Evolutionary conservation across 1,140 invertebrate genomes (phyloP), one percentile per base, ranked within the genome.

Genomic region (Campoletis sonorensis): DNA sequence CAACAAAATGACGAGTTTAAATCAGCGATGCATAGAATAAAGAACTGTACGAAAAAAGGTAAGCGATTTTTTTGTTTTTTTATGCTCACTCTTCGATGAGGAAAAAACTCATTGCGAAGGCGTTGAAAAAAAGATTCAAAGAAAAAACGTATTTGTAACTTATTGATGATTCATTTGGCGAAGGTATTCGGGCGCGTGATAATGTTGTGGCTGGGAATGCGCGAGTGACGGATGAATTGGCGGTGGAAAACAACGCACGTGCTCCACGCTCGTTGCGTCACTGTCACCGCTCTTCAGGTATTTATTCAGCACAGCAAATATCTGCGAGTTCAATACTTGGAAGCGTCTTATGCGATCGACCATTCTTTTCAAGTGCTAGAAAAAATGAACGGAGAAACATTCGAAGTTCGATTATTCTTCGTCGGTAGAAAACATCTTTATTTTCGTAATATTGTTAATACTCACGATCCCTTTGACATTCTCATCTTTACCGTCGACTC

Each of bases 311-410:
- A 98, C 97, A 23, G 98, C 97, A 93, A 99, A 99, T 81, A 99
- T 99, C 93, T 99, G 98, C 70, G 98, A 99, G 92, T 99, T 99
- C 61, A 99, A 93, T 80, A 99, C 98, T 93, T 99, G 98, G 92
- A 99, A 99, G 79, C 98, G 95, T 75, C 98, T 94, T 86, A 99
- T 99, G 83, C 99, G 94, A 92, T 99, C 98, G 70, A 99, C 98
- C 97, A 99, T 99, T 80, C 96, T 94, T 88, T 99, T 99, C 84
- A 99, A 92, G 85, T 97, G 96, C 98, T 99, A 89, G 30, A 93
- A 93, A 84, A 67, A 72, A 45, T 33, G 67, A 51, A n/a, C n/a
- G n/a, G n/a, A 51, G 71, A 30, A 18, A 79, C 67, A 64, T 16
- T 33, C 30, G 3, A 64, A 2, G 23, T 27, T 64, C 61, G 61